These are phyloP conservation scores for Leptinotarsa undecemlineata DNA, from an alignment of 1,140 invertebrate species.

Conservation along the genomic window DNA sequence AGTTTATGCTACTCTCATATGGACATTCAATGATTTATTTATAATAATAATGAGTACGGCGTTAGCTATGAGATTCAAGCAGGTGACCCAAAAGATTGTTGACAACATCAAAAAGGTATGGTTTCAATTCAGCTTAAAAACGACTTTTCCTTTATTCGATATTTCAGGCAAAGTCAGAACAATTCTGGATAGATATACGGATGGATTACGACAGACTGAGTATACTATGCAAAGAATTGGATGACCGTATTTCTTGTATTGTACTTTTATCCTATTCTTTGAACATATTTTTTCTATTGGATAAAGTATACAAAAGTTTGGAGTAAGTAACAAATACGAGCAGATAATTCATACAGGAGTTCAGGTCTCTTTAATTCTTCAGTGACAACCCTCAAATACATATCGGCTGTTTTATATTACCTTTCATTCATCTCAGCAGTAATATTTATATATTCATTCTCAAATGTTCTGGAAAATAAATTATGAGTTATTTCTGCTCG, in stretches of 20 bases:
- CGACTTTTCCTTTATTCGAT: not conserved
- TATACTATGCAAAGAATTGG: slow-evolving; percentile 61
- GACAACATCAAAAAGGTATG: not conserved
- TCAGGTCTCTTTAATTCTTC: no score
- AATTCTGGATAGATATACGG: slow-evolving; percentile 61
- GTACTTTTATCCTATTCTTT: slow-evolving; percentile 69
- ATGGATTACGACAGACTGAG: slow-evolving; percentile 64
- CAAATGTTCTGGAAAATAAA: no score
- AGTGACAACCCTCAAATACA: no score
- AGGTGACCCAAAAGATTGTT: slow-evolving; percentile 33
- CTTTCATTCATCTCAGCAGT: no score
- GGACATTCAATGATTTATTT: slow-evolving; percentile 44
- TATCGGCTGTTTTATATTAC: no score
- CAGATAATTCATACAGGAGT: not conserved
- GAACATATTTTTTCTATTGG: slow-evolving; percentile 74
- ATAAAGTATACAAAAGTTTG: slow-evolving; percentile 72
- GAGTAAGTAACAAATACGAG: slow-evolving; percentile 59
- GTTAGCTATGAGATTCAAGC: slow-evolving; percentile 40
- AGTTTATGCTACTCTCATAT: slow-evolving; percentile 32
- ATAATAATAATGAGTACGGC: slow-evolving; percentile 40
- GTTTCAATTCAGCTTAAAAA: no score
- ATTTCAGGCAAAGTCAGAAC: slow-evolving; percentile 47
- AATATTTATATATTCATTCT: no score
- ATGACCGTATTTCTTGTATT: slow-evolving; percentile 62
- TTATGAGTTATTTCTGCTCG: no score